Base-by-base conservation (phyloP, 2,888 invertebrate genomes). In the Alcis repandata region DNA sequence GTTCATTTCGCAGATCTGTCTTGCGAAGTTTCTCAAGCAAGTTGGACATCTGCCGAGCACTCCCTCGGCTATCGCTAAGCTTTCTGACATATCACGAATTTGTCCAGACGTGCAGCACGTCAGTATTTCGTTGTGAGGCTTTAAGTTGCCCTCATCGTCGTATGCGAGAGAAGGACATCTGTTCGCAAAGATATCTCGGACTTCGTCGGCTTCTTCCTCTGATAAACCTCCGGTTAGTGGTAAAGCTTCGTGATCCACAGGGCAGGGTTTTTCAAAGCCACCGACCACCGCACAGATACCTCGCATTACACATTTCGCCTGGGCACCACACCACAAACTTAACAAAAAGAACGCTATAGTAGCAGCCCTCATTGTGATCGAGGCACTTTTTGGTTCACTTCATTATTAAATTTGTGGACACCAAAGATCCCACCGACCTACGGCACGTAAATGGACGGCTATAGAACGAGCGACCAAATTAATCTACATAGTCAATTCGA, bases 41-140 rank as follows among this genome's bases (percentile, higher is more conserved):
- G 96, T 95, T 0, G 97, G 97, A 82, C 99, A 99, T 45, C 98
- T 94, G 3, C 95, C 94, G 22, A 97, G 95, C 0, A 98, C 86
- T 57, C 95, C 94, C 48, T 95, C 95, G 0, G 97, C 96, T 68
- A 96, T 87, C 1, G 84, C 71, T 70, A 97, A 89, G 48, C 94
- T 95, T 0, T 80, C 68, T 0, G 94, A 85, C 92, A 96, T 94
- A 1, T 82, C 84, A 0, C 65, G 3, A 0, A 96, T 76, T 83
- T 96, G 96, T 0, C 70, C 68, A 0, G 73, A 70, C 75, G 94
- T 90, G 79, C 97, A 97, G 78, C 97, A 97, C 0, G 95, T 88
- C 2, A 79, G 33, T 8, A 95, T 90, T 27, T 92, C 82, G 15
- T 83, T 87, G 77, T 79, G 67, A 36, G 79, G 79, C 68, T 86